These are phyloP conservation scores for Xenopus tropicalis DNA, from an alignment of 2,113 vertebrate species.

Conservation along the genomic window UCB_Xtro_10.0 CM004445.2:112669001-112669500, in stretches of 20 bases:
- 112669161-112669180: not conserved
- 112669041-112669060: too few relatives aligned
- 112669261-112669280: slow-evolving; percentile 1
- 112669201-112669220: not conserved
- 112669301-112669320: slow-evolving; percentile 1
- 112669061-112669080: too few relatives aligned
- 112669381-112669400: not conserved
- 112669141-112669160: not conserved
- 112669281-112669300: not conserved
- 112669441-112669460: not conserved
- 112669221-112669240: not conserved
- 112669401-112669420: not conserved
- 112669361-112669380: not conserved
- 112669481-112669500: too few relatives aligned
- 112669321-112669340: not conserved
- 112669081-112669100: too few relatives aligned
- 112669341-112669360: not conserved
- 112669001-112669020: too few relatives aligned
- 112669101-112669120: too few relatives aligned
- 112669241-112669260: not conserved
- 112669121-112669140: not conserved
- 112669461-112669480: too few relatives aligned
- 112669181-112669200: not conserved
- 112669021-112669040: too few relatives aligned
- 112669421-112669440: not conserved